Conservation (phyloP, 2,888 invertebrate genomes). For the Morpho achilles region DNA sequence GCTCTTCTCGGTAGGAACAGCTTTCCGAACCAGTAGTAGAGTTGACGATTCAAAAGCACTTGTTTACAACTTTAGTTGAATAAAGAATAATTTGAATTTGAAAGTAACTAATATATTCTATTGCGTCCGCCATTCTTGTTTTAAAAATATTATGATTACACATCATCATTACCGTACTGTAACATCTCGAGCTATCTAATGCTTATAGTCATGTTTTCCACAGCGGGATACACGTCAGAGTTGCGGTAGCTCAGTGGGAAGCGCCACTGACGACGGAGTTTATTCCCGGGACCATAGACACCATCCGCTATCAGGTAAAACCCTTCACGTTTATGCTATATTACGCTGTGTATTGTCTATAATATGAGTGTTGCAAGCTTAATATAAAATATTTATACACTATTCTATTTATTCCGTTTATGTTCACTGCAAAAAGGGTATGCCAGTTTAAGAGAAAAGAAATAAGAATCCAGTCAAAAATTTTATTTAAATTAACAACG, state of each 20-base stretch:
- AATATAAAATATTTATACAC: not conserved
- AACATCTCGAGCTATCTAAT: no score
- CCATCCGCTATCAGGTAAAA: conserved; percentile 60
- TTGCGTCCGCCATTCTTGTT: no score
- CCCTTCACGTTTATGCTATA: no score
- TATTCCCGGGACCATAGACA: conserved; percentile 63
- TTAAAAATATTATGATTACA: no score
- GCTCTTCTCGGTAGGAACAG: no score
- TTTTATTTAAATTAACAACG: no score
- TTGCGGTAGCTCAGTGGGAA: conserved; percentile 69
- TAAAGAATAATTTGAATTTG: no score
- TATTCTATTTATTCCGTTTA: not conserved
- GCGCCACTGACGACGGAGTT: conserved; percentile 62
- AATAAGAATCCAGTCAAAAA: not conserved
- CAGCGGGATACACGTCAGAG: conserved; percentile 68
- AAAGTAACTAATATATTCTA: no score
- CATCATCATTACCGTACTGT: not conserved
- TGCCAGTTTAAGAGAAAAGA: not conserved
- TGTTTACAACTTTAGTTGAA: no score
- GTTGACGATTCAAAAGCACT: no score
- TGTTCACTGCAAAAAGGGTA: not conserved
- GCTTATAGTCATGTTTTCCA: conserved; percentile 23
- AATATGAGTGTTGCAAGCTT: conserved; percentile 5
- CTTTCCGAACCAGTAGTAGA: no score
- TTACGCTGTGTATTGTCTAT: not conserved